Conservation (phyloP, 1,140 invertebrate genomes). For the Drosophila virilis region DNA sequence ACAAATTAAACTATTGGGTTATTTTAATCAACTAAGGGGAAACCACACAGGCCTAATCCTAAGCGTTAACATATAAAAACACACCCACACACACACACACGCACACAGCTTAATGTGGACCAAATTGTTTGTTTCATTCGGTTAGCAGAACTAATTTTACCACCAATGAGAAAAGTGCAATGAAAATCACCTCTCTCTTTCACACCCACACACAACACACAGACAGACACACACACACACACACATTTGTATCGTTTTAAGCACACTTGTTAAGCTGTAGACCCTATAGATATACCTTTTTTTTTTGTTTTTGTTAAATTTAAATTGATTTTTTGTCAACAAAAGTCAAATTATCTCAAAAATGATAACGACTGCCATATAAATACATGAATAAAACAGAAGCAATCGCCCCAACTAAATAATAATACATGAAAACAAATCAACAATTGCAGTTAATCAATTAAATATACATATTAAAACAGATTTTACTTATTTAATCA, state of each 20-base stretch:
- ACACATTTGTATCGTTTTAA: slow-evolving; percentile 31
- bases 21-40: slow-evolving; percentile 43
- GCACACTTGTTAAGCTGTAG: slow-evolving; percentile 29
- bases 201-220: neutral
- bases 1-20: slow-evolving; percentile 64
- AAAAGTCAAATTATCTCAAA: slow-evolving; percentile 75
- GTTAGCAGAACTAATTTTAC: slow-evolving; percentile 2
- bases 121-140: slow-evolving; percentile 5
- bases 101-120: slow-evolving; percentile 19
- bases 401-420: slow-evolving; percentile 25
- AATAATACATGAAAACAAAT: slow-evolving; percentile 8
- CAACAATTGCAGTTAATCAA: neutral
- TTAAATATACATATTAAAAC: slow-evolving; percentile 1
- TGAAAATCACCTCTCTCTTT: neutral
- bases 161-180: slow-evolving; percentile 2
- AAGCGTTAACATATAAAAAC: slow-evolving; percentile 42
- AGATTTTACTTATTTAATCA: neutral
- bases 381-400: slow-evolving; percentile 48
- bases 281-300: slow-evolving; percentile 27
- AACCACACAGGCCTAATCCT: slow-evolving; percentile 50
- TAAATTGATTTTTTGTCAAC: slow-evolving; percentile 56
- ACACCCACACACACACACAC: slow-evolving; percentile 10
- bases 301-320: slow-evolving; percentile 50
- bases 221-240: slow-evolving; percentile 1
- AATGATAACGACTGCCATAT: slow-evolving; percentile 78